phyloP scores from a whole-genome alignment of 2,797 vertebrate genomes.

The Strix occidentalis region DNA sequence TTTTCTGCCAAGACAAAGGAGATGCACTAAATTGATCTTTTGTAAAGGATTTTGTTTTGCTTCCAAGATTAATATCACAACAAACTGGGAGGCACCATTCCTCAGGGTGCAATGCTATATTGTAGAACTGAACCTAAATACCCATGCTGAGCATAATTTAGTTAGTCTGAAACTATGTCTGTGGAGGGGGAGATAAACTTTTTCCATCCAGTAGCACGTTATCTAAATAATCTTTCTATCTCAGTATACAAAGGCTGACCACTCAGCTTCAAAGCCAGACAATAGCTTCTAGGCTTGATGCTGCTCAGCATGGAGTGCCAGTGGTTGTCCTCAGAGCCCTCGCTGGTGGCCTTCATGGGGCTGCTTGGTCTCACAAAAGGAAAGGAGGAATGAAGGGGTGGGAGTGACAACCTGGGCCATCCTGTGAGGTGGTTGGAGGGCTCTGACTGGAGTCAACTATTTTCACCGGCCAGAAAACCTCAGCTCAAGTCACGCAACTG shows the following conservation, averaged over 20 bases:
- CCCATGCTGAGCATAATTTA: conserved; percentile 44
- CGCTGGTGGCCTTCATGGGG: not conserved
- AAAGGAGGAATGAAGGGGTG: not conserved
- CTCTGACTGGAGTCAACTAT: not conserved
- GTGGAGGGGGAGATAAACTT: not conserved
- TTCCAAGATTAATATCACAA: conserved; percentile 66
- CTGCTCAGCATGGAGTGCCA: not conserved
- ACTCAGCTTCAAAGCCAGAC: not conserved
- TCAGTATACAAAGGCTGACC: not conserved
- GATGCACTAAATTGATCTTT: conserved; percentile 64
- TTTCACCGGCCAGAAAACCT: not conserved
- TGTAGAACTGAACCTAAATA: conserved; percentile 21
- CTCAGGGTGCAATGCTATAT: conserved; percentile 22
- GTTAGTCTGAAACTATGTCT: conserved; percentile 14
- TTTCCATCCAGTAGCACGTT: not conserved
- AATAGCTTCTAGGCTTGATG: not conserved
- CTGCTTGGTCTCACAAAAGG: not conserved
- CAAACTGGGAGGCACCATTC: conserved; percentile 49
- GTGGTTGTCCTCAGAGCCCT: not conserved
- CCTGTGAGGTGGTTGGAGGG: not conserved
- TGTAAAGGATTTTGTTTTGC: conserved; percentile 50
- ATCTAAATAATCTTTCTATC: not conserved
- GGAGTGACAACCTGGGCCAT: not conserved
- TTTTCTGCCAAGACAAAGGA: conserved; percentile 66
- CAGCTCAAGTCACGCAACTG: not conserved